Base-by-base conservation (phyloP, 23 tunicate species). In the Aplidium turbinatum region DNA sequence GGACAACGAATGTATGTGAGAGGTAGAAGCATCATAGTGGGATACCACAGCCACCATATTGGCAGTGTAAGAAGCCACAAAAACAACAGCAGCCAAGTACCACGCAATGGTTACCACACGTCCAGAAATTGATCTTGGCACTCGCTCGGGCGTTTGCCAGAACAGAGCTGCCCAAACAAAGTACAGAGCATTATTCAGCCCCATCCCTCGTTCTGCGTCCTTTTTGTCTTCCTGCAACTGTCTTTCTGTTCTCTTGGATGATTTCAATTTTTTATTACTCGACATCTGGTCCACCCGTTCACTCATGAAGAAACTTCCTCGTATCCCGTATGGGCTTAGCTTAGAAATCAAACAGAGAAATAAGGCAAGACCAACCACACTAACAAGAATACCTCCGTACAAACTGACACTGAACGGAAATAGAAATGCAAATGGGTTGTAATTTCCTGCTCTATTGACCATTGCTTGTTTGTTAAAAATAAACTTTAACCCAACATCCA, bases 91-190 rank as follows among this genome's bases (percentile, higher is more conserved):
- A 4, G 85, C 78, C 20, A 91, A 71, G 42, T 91, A 91, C 97
- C 97, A 91, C 3, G 76, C 33, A 21, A 84, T 83, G 0, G 91
- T 91, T 0, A 79, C 38, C 1, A 91, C 68, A 5, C 97, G 58
- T 21, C 83, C 87, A 16, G 97, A 91, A 13, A 87, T 47, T 9
- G 97, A 78, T 21, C 97, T 78, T 13, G 97, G 97, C 20, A 91
- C 97, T 13, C 79, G 71, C 39, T 91, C 97, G 7, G 97, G 97
- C 35, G 97, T 75, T 45, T 91, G 97, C 97, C 97, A 91, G 69
- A 91, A 91, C 48, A 91, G 65, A 4, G 97, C 84, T 19, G 97
- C 97, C 97, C 97, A 91, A 2, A 84, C 91, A 42, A 91, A 91
- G 52, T 84, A 91, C 26, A 91, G 63, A 19, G 91, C 91, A 36